Conservation (phyloP, 2,888 invertebrate genomes). For the Julus scandinavius region DNA sequence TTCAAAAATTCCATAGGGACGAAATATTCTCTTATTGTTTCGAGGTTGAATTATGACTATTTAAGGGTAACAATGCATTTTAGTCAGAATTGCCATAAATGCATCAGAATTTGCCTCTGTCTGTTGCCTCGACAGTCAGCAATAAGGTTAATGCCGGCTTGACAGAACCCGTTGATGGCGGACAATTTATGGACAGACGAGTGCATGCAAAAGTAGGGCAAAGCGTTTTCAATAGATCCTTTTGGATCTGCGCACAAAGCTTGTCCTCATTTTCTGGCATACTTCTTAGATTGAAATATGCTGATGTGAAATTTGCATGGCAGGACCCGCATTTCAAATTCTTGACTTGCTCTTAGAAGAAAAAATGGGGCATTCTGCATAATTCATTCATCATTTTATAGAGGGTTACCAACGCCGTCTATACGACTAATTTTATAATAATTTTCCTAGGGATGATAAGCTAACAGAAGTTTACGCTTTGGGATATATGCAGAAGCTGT, state of each 20-base stretch:
- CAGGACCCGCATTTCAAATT: not conserved
- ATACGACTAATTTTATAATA: not conserved
- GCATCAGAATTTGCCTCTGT: not conserved
- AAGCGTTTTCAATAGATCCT: constrained; percentile 1
- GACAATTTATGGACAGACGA: constrained; percentile 5
- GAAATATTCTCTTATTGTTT: not conserved
- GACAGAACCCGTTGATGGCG: not conserved
- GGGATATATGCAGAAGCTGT: too few relatives aligned
- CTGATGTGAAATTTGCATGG: constrained; percentile 4
- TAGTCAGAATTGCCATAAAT: not conserved
- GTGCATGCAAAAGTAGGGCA: constrained; percentile 34
- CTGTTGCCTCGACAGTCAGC: not conserved
- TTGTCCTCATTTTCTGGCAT: constrained; percentile 1
- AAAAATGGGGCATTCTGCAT: not conserved
- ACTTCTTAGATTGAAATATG: constrained; percentile 20
- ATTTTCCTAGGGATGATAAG: too few relatives aligned
- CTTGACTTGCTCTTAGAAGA: not conserved
- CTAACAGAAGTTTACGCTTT: too few relatives aligned
- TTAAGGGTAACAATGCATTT: not conserved
- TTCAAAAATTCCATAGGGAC: too few relatives aligned
- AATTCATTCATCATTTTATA: not conserved
- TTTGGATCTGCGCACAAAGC: not conserved
- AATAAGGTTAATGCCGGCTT: not conserved
- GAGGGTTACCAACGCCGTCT: not conserved
- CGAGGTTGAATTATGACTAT: not conserved